A percentile compares a stretch with the other conserved stretches of the same genome.
Evolutionary conservation across 2,797 vertebrate species (phyloP).

Genomic region (Myiotriccus ornatus): DNA sequence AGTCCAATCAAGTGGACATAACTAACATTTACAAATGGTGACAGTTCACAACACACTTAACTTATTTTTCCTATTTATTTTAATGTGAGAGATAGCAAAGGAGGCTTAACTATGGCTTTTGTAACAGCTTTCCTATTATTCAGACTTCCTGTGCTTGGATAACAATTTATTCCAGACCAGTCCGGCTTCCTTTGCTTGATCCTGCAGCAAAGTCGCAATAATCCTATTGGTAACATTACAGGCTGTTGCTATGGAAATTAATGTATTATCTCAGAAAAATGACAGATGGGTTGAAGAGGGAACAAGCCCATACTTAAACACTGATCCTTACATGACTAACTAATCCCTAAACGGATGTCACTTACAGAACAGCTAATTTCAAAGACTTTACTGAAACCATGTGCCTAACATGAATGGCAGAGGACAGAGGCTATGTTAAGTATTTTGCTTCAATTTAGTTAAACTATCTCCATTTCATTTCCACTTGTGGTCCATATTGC

Average conservation of each 20-base stretch:
- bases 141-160: neutral
- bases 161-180: constrained; percentile 30
- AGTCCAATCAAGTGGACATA: neutral
- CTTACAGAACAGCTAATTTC: constrained; percentile 59
- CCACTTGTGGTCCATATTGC: neutral
- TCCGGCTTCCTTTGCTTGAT: constrained; percentile 31
- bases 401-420: neutral
- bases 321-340: constrained; percentile 57
- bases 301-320: constrained; percentile 49
- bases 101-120: neutral
- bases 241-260: constrained; percentile 65
- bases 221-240: constrained; percentile 51
- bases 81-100: neutral
- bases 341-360: constrained; percentile 56
- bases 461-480: neutral
- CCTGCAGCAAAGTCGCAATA: constrained; percentile 28
- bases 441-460: neutral
- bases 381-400: neutral
- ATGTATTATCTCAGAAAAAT: constrained; percentile 62
- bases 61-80: neutral
- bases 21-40: neutral
- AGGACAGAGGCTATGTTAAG: neutral
- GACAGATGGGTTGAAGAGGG: constrained; percentile 64
- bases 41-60: neutral
- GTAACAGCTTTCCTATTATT: neutral